Percentiles rank a stretch among this genome's conserved stretches.
These are phyloP conservation scores for Thalassoma bifasciatum DNA, from an alignment of 2,113 vertebrate species.

Conservation along the genomic window DNA sequence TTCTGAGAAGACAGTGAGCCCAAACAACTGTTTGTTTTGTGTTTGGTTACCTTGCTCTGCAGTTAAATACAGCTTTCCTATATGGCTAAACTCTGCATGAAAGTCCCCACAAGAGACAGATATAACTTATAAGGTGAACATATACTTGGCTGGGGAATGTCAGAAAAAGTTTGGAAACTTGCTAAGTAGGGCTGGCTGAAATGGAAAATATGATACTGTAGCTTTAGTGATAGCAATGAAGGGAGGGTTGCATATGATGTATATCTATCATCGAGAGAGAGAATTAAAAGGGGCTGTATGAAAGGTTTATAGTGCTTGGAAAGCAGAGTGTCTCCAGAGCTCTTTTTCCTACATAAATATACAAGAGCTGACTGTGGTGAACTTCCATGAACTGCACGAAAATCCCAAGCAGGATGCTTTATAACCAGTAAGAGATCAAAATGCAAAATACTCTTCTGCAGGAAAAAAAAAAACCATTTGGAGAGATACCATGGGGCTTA, in stretches of 20 bases:
- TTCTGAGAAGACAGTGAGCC: neutral
- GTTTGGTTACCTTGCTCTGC: neutral
- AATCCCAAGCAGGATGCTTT: conserved; percentile 32
- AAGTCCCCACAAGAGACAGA: neutral
- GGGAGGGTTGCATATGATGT: conserved; percentile 14
- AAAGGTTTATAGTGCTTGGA: conserved; percentile 52
- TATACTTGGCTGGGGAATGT: conserved; percentile 10
- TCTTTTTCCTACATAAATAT: conserved; percentile 48
- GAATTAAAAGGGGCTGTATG: conserved; percentile 48
- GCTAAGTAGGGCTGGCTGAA: conserved; percentile 36
- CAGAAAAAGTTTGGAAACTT: conserved; percentile 29
- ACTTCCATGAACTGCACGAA: conserved; percentile 42
- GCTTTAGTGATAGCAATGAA: conserved; percentile 10
- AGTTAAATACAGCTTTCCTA: neutral
- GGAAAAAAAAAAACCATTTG: conserved; percentile 36
- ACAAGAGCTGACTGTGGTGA: conserved; percentile 42
- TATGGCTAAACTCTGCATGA: neutral
- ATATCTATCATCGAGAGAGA: conserved; percentile 38
- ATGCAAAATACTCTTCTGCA: conserved; percentile 14
- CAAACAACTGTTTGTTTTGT: neutral
- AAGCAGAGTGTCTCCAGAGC: conserved; percentile 36
- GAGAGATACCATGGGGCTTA: conserved; percentile 37
- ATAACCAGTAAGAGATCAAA: conserved; percentile 40
- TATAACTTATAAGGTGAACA: conserved; percentile 1
- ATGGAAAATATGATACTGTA: conserved; percentile 32